Evolutionary conservation across 2,113 vertebrate genomes (phyloP), one percentile per base, ranked within the genome.

Genomic region (Gasterosteus aculeatus): DNA sequence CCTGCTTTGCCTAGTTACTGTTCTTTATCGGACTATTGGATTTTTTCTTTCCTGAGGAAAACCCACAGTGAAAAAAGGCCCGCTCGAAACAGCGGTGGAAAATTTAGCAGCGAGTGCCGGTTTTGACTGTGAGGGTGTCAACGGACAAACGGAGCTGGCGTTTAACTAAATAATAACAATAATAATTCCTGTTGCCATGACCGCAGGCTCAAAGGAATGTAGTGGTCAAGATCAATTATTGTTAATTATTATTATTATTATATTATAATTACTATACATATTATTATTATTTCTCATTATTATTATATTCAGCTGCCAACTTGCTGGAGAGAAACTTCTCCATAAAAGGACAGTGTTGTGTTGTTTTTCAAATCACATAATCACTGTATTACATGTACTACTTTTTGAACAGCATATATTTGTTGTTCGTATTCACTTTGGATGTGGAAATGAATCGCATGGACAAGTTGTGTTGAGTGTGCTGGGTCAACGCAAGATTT

Each of bases 11-110:
- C 51, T 72, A 42, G 54, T 69, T 70, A 79, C 46, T 2, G 0
- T 61, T 80, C 68, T 75, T 77, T 78, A 84, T 77, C 83, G 59
- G 78, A 81, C 85, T 78, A 82, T 79, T 73, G 71, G 49, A 67
- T 57, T 58, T 53, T 58, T 16, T 41, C 10, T 56, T 58, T 61
- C 42, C 10, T 41, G 7, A 15, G 46, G 31, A 54, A 72, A 58
- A 31, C 51, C 29, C 47, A 69, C 9, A 35, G 22, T 56, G 35
- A 56, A 47, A 42, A 80, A 58, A 47, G 41, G 7, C 60, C 31
- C 3, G 47, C 49, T 12, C 0, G 5, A 69, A 54, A 72, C 69
- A 75, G 31, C 18, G 2, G 62, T 71, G 69, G 42, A 72, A 80
- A 71, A 75, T 57, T 0, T 62, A 74, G 49, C 15, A 2, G 57